Evolutionary conservation across 2,113 vertebrate genomes (phyloP).

Genomic region (Rattus norvegicus): DNA sequence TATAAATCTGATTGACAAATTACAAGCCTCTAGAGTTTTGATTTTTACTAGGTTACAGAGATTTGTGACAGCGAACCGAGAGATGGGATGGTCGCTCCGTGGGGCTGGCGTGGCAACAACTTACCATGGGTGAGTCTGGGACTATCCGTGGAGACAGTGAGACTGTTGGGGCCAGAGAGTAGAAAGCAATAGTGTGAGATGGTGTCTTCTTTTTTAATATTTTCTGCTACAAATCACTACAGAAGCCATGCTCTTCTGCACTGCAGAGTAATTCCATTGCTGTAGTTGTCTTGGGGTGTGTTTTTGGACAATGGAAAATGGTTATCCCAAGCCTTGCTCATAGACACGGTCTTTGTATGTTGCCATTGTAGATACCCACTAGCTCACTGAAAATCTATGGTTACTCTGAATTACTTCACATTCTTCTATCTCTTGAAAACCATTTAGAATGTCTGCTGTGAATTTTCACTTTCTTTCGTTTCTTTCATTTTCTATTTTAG

Average conservation of each 20-base stretch:
- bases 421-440: slow-evolving; percentile 32
- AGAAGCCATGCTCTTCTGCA: neutral
- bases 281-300: neutral
- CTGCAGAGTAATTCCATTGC: neutral
- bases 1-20: too few species aligned
- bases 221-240: neutral
- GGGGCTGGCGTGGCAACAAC: too few species aligned
- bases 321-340: neutral
- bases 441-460: neutral
- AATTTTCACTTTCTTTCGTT: neutral
- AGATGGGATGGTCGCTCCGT: too few species aligned
- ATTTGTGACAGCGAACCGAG: too few species aligned
- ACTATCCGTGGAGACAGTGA: too few species aligned
- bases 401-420: slow-evolving; percentile 31
- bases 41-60: too few species aligned
- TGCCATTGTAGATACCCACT: neutral
- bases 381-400: neutral
- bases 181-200: too few species aligned
- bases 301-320: neutral
- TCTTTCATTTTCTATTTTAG: slow-evolving; percentile 67
- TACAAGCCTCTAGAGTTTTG: too few species aligned
- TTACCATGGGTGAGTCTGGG: too few species aligned
- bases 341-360: slow-evolving; percentile 48
- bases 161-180: too few species aligned
- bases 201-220: too few species aligned